phyloP scores from a whole-genome alignment of 2,888 invertebrate species.

The Vanessa cardui region DNA sequence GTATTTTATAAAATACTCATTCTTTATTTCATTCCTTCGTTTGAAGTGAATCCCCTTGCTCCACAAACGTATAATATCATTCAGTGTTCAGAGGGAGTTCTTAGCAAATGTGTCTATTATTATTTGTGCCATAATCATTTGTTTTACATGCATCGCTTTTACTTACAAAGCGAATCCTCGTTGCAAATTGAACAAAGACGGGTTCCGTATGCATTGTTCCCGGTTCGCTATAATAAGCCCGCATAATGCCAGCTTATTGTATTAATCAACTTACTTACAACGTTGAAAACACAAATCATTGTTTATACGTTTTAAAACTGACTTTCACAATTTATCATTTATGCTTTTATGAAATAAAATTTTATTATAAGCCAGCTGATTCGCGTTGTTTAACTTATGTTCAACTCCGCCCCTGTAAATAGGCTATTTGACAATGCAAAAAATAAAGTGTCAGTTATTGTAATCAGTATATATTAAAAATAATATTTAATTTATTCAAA shows the following conservation, averaged over 20 bases:
- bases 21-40: neutral
- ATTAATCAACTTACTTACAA: constrained; percentile 25
- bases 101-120: constrained; percentile 3
- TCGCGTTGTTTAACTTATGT: too few species aligned
- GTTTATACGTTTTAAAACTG: neutral
- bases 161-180: constrained; percentile 26
- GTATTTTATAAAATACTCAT: neutral
- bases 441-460: too few species aligned
- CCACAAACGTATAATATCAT: neutral
- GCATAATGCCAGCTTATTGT: constrained; percentile 35
- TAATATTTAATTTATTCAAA: too few species aligned
- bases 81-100: constrained; percentile 1
- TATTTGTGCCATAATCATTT: constrained; percentile 23
- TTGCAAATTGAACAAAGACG: constrained; percentile 38
- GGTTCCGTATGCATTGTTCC: constrained; percentile 31
- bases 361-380: too few species aligned
- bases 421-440: too few species aligned
- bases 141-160: constrained; percentile 30
- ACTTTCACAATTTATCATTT: constrained; percentile 15
- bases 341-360: neutral
- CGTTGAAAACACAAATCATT: constrained; percentile 18
- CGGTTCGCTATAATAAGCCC: constrained; percentile 39
- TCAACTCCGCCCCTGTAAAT: too few species aligned
- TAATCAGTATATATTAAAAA: too few species aligned
- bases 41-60: neutral